phyloP scores from a whole-genome alignment of 2,113 vertebrate species.

The Theristicus caerulescens region DNA sequence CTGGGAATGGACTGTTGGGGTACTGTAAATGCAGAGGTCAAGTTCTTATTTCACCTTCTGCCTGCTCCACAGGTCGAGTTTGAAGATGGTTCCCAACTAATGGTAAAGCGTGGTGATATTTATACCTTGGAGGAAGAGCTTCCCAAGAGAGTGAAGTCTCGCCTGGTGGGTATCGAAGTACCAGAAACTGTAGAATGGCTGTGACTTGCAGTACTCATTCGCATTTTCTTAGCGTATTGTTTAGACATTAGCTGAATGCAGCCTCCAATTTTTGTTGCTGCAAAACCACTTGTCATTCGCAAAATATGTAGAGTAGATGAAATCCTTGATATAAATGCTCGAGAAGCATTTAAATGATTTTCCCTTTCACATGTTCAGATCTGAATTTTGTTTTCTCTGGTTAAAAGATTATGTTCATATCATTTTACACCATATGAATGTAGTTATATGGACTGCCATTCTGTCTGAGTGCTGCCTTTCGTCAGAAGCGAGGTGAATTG shows the following conservation, averaged over 20 bases:
- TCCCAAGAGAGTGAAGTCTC: conserved; percentile 90
- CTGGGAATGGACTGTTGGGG: background rate
- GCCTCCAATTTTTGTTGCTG: background rate
- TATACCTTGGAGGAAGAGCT: conserved; percentile 89
- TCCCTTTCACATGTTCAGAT: background rate
- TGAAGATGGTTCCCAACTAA: conserved; percentile 88
- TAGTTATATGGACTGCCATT: background rate
- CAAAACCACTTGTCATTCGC: background rate
- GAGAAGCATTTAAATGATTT: background rate
- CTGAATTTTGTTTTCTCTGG: background rate
- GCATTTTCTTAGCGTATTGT: background rate
- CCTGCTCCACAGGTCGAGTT: conserved; percentile 87
- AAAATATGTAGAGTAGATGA: background rate
- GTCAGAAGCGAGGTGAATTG: background rate
- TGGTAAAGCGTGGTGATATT: conserved; percentile 89
- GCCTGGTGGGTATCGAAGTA: conserved; percentile 82
- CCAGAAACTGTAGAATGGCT: no score
- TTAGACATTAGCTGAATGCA: background rate
- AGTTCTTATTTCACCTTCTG: background rate
- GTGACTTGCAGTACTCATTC: background rate
- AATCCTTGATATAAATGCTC: background rate
- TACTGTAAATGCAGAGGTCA: background rate
- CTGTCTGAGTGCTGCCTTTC: background rate
- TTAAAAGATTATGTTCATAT: background rate
- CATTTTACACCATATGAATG: background rate